Evolutionary conservation across 2,888 invertebrate species (phyloP).

Genomic region (Arge pagana): DNA sequence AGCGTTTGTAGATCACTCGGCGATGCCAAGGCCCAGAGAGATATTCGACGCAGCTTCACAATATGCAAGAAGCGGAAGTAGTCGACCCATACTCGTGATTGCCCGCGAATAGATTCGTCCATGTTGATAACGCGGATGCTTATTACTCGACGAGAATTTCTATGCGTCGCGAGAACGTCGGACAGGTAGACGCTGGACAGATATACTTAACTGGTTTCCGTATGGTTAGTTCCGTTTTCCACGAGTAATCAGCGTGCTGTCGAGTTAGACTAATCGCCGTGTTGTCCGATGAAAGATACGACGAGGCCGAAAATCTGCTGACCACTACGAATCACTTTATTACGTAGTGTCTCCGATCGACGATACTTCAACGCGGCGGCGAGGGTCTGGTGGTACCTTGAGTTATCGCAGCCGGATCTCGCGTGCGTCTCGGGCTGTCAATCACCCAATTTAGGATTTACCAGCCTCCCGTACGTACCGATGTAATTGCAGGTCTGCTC

Average conservation of each 20-base stretch:
- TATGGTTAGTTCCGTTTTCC: constrained; percentile 25
- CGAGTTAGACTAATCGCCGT: constrained; percentile 16
- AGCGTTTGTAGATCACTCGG: too few relatives aligned
- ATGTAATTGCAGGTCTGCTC: constrained; percentile 24
- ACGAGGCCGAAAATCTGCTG: constrained; percentile 5
- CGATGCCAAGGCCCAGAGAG: too few relatives aligned
- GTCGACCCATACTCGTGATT: too few relatives aligned
- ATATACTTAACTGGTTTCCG: too few relatives aligned
- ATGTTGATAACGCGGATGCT: too few relatives aligned
- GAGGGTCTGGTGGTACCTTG: constrained; percentile 9
- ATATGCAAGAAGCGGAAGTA: too few relatives aligned
- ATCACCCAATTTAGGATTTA: constrained; percentile 33
- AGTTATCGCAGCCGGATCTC: constrained; percentile 23
- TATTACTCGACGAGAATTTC: too few relatives aligned
- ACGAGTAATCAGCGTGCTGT: constrained; percentile 22
- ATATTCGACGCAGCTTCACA: too few relatives aligned
- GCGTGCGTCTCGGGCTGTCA: constrained; percentile 29
- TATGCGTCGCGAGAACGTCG: too few relatives aligned
- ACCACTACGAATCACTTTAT: not conserved
- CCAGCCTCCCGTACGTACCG: constrained; percentile 26
- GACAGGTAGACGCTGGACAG: too few relatives aligned
- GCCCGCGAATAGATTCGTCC: too few relatives aligned
- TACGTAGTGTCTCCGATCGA: not conserved
- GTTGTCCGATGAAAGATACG: constrained; percentile 15
- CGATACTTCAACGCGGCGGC: constrained; percentile 15